Percentiles rank a stretch among this genome's conserved stretches.
Evolutionary conservation across 2,888 invertebrate species (phyloP).

Genomic region (Rhaphigaster nebulosa): DNA sequence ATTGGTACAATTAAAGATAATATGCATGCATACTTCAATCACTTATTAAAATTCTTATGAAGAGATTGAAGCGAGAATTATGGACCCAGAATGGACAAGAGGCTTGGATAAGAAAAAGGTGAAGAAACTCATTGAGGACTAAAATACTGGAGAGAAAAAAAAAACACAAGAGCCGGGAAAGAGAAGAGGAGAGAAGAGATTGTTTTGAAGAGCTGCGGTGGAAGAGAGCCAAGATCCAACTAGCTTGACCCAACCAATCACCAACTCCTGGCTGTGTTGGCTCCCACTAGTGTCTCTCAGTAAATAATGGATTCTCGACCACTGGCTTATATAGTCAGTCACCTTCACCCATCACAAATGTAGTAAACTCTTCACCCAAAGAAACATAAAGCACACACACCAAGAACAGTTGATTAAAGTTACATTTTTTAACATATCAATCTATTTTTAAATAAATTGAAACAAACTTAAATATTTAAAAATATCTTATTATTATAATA

Average conservation of each 20-base stretch:
- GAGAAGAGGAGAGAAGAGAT: background rate
- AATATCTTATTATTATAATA: too few relatives aligned
- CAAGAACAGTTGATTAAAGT: too few relatives aligned
- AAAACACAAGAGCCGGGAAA: background rate
- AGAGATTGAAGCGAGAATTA: too few relatives aligned
- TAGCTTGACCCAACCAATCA: constrained; percentile 19
- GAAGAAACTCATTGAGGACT: constrained; percentile 14
- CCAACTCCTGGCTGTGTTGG: background rate
- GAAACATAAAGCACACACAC: background rate
- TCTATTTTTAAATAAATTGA: too few relatives aligned
- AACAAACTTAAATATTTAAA: too few relatives aligned
- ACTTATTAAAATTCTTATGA: too few relatives aligned
- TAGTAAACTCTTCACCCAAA: background rate
- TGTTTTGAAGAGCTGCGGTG: background rate
- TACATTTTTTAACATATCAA: too few relatives aligned
- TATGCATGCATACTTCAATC: too few relatives aligned
- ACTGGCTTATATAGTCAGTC: background rate
- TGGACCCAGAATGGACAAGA: background rate
- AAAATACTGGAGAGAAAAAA: background rate
- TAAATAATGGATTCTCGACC: background rate
- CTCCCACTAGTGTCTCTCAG: background rate
- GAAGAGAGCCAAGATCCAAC: constrained; percentile 2
- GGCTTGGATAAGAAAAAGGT: background rate
- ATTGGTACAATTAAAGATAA: too few relatives aligned
- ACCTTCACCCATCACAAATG: background rate